Conservation (phyloP, 1,140 invertebrate species). For the Euglossa dilemma region DNA sequence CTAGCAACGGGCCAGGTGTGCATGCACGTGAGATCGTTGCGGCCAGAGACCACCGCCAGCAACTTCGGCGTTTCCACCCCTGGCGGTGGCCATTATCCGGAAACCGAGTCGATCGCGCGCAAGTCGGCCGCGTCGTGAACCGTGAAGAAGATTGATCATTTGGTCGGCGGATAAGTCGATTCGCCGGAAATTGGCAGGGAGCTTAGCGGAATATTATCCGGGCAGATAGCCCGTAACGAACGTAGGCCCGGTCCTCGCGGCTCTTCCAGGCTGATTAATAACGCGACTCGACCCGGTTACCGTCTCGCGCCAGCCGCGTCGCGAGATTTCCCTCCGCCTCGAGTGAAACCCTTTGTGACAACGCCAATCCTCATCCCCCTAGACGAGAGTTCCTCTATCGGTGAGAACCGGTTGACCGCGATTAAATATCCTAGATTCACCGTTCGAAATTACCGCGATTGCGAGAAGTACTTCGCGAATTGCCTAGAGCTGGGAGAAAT, state of each 20-base stretch:
- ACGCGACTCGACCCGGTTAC: neutral
- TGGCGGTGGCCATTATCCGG: conserved; percentile 19
- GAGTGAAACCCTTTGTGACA: too few species aligned
- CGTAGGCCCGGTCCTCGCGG: too few species aligned
- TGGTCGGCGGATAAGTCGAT: neutral
- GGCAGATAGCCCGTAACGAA: neutral
- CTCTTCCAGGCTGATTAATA: neutral
- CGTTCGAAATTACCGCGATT: too few species aligned
- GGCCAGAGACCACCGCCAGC: neutral
- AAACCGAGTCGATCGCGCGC: conserved; percentile 34
- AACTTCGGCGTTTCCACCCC: conserved; percentile 56
- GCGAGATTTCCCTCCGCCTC: neutral
- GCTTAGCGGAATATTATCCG: neutral
- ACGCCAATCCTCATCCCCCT: too few species aligned
- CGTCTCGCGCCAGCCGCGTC: too few species aligned
- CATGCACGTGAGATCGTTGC: neutral
- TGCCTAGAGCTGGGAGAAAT: neutral
- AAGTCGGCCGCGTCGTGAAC: conserved; percentile 19
- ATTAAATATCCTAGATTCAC: too few species aligned
- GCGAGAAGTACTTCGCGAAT: neutral
- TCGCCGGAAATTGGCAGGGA: neutral
- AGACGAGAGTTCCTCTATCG: too few species aligned
- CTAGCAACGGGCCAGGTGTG: neutral
- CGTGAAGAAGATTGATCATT: conserved; percentile 18
- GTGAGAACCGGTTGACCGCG: too few species aligned